Conservation (phyloP, 2,888 invertebrate species). For the Mimachlamys varia region DNA sequence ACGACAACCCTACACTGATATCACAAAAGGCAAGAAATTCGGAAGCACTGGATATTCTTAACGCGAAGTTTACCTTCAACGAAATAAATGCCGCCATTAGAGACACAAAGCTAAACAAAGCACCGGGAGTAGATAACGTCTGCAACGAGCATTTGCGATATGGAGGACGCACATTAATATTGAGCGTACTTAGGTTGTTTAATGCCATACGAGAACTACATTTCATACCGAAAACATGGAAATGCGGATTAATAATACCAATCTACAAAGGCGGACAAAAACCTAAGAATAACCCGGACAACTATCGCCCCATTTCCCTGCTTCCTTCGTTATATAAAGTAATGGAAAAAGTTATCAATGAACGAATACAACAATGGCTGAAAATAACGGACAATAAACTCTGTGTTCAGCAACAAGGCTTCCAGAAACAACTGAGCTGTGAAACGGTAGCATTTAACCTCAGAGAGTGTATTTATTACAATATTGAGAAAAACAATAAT, state of each 20-base stretch:
- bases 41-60: neutral
- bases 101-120: neutral
- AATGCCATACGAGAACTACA: neutral
- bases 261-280: conserved; percentile 44
- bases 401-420: conserved; percentile 40
- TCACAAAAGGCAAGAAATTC: neutral
- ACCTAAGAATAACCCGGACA: conserved; percentile 45
- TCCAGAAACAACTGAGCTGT: conserved; percentile 44
- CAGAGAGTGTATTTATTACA: conserved; percentile 32
- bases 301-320: conserved; percentile 45
- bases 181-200: neutral
- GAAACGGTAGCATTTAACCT: conserved; percentile 45
- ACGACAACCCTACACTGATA: neutral
- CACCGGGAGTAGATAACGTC: neutral
- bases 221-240: conserved; percentile 39
- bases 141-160: neutral
- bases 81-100: neutral
- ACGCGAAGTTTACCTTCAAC: neutral
- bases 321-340: conserved; percentile 43
- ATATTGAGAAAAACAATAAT: conserved; percentile 39
- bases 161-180: neutral
- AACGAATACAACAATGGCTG: neutral
- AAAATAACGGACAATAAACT: neutral
- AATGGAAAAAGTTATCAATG: conserved; percentile 39
- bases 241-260: conserved; percentile 40